Conservation (phyloP, 1,140 invertebrate genomes). For the Manduca sexta region DNA sequence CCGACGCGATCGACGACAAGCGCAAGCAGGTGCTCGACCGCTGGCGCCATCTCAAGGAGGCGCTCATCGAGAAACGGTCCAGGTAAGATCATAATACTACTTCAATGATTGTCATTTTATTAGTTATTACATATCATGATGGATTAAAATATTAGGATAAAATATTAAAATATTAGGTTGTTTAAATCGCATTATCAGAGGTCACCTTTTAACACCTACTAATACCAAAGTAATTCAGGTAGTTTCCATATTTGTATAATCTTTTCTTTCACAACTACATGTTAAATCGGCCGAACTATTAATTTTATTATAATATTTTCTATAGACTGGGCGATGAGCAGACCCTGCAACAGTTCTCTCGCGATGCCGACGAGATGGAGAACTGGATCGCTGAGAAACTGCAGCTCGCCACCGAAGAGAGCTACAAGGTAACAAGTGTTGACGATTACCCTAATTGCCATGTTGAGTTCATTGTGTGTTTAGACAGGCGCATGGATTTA, state of each 20-base stretch:
- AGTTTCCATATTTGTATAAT: no score
- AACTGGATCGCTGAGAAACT: constrained; percentile 99
- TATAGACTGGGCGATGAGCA: constrained; percentile 93
- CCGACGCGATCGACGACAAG: constrained; percentile 91
- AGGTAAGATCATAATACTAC: constrained; percentile 31
- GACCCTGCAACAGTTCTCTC: constrained; percentile 98
- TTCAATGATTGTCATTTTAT: no score
- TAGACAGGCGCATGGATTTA: no score
- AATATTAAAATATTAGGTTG: no score
- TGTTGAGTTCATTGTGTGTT: no score
- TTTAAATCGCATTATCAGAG: no score
- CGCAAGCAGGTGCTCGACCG: constrained; percentile 93
- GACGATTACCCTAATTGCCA: no score
- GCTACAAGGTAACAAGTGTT: constrained; percentile 93
- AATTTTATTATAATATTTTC: constrained; percentile 11
- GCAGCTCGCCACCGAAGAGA: constrained; percentile 97
- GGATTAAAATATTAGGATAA: no score
- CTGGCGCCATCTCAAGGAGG: constrained; percentile 97
- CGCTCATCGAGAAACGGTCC: constrained; percentile 97
- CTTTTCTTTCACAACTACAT: no score
- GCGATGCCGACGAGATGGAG: constrained; percentile 99
- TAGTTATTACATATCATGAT: no score
- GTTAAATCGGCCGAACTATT: not conserved
- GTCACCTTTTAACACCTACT: no score
- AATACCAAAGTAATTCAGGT: no score